Evolutionary conservation across 2,888 invertebrate species (phyloP).

Genomic region (Helleia helle): DNA sequence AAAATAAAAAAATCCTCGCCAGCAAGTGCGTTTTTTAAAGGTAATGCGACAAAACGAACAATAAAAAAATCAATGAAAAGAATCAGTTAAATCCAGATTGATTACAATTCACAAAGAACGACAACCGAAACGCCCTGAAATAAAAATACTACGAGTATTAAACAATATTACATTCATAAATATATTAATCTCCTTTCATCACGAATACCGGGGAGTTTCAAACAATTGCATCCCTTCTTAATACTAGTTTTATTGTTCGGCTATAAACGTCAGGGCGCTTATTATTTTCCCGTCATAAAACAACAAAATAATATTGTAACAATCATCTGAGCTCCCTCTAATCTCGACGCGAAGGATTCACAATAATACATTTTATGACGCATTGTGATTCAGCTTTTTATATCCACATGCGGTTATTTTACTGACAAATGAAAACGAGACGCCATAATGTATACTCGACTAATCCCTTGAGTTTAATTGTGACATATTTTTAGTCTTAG

Average conservation of each 20-base stretch:
- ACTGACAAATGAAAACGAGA: slow-evolving; percentile 42
- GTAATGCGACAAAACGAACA: background rate
- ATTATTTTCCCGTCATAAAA: slow-evolving; percentile 69
- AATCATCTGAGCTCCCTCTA: slow-evolving; percentile 52
- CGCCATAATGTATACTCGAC: slow-evolving; percentile 26
- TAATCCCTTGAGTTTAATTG: slow-evolving; percentile 19
- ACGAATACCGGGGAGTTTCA: slow-evolving; percentile 15
- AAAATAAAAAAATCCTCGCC: too few species aligned
- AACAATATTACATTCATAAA: slow-evolving; percentile 17
- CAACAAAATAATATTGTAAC: slow-evolving; percentile 63
- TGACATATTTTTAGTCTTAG: too few species aligned
- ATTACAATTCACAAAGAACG: background rate
- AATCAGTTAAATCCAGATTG: background rate
- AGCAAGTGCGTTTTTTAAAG: too few species aligned
- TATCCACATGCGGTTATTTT: slow-evolving; percentile 45
- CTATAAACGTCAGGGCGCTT: slow-evolving; percentile 54
- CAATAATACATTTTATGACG: slow-evolving; percentile 53
- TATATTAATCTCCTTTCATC: slow-evolving; percentile 20
- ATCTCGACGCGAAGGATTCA: slow-evolving; percentile 44
- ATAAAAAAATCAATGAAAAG: background rate
- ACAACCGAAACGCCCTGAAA: background rate
- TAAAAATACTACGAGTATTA: slow-evolving; percentile 4
- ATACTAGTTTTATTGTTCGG: slow-evolving; percentile 50
- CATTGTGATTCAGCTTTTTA: slow-evolving; percentile 52
- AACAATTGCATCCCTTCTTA: slow-evolving; percentile 37